Conservation (phyloP, 1,140 invertebrate genomes). For the Papilio machaon region DNA sequence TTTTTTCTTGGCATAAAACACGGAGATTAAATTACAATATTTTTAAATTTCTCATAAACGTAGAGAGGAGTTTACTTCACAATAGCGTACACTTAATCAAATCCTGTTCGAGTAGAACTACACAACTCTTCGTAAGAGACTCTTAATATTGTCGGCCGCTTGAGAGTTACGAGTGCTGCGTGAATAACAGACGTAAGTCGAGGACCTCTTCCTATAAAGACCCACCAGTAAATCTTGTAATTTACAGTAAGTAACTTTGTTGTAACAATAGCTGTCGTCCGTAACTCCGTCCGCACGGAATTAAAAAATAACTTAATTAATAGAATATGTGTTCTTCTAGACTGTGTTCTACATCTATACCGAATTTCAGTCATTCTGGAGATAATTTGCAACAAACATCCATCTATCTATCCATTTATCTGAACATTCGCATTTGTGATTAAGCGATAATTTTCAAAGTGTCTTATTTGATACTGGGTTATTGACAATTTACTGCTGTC, state of each 20-base stretch:
- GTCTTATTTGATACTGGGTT: too few relatives aligned
- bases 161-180: conserved; percentile 11
- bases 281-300: too few relatives aligned
- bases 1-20: not conserved
- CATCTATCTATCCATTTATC: too few relatives aligned
- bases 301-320: not conserved
- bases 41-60: not conserved
- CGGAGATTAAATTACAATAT: not conserved
- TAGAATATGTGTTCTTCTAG: not conserved
- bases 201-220: not conserved
- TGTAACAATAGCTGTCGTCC: not conserved
- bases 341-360: too few relatives aligned
- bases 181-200: conserved; percentile 32
- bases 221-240: not conserved
- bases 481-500: too few relatives aligned
- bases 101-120: conserved; percentile 30
- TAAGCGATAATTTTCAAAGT: too few relatives aligned
- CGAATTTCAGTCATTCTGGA: too few relatives aligned
- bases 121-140: conserved; percentile 14
- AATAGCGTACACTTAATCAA: conserved; percentile 35
- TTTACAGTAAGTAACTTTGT: not conserved
- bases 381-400: too few relatives aligned
- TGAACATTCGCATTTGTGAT: too few relatives aligned
- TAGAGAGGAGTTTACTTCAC: conserved; percentile 4
- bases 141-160: conserved; percentile 31